Percentiles rank a stretch among this genome's conserved stretches.
These are phyloP conservation scores for Lacerta viridis DNA, from an alignment of 2,797 vertebrate genomes.

Conservation along the genomic window DNA sequence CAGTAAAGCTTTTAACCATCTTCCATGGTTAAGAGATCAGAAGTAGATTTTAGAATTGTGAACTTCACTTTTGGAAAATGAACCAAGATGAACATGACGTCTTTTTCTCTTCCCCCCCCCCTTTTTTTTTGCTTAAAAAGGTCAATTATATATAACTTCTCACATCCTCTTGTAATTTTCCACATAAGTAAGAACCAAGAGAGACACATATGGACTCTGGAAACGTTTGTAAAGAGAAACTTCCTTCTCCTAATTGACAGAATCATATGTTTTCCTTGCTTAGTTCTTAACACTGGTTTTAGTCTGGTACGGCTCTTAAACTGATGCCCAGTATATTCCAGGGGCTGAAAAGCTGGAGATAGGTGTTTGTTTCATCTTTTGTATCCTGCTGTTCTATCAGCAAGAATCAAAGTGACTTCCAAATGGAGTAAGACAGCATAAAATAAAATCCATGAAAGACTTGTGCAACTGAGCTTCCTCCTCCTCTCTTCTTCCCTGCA, in stretches of 20 bases:
- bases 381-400: not conserved
- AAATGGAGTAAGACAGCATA: not conserved
- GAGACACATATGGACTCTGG: not conserved
- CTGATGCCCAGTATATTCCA: not conserved
- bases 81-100: conserved; percentile 26
- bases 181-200: not conserved
- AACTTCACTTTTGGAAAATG: not conserved
- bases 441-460: not conserved
- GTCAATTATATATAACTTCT: not conserved
- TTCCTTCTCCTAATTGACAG: not conserved
- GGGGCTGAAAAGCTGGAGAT: not conserved
- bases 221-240: not conserved
- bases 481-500: too few relatives aligned
- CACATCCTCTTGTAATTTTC: conserved; percentile 24
- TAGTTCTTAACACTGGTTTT: too few relatives aligned
- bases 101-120: too few relatives aligned
- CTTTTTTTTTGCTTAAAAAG: conserved; percentile 28
- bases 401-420: not conserved
- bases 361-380: not conserved
- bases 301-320: too few relatives aligned
- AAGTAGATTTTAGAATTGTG: too few relatives aligned
- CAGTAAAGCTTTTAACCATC: too few relatives aligned
- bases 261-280: too few relatives aligned
- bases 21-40: too few relatives aligned
- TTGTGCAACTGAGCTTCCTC: too few relatives aligned